phyloP scores from a whole-genome alignment of 1,140 invertebrate species.

The Pseudomyrmex sp. region DNA sequence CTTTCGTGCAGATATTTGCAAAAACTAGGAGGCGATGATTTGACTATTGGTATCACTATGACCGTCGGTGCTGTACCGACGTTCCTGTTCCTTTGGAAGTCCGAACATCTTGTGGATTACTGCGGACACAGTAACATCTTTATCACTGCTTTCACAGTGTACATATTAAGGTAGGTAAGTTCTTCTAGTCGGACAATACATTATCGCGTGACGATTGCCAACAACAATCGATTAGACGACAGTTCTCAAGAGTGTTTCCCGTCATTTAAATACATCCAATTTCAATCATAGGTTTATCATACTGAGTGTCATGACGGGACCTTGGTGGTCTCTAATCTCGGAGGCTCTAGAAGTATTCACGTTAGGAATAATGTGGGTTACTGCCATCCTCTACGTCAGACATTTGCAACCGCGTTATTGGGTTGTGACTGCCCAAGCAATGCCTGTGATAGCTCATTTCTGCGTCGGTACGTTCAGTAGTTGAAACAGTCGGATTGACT shows the following conservation, averaged over 20 bases:
- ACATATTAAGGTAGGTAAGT: constrained; percentile 89
- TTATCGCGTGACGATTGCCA: not conserved
- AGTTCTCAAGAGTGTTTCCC: too few species aligned
- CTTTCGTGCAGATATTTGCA: constrained; percentile 86
- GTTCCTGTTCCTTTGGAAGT: constrained; percentile 90
- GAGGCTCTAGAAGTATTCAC: constrained; percentile 93
- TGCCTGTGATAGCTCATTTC: constrained; percentile 93
- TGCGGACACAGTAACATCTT: constrained; percentile 94
- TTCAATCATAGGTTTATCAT: constrained; percentile 82
- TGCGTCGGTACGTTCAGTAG: constrained; percentile 88
- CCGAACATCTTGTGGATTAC: constrained; percentile 93
- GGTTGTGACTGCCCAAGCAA: constrained; percentile 92
- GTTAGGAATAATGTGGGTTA: constrained; percentile 93
- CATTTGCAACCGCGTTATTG: constrained; percentile 92
- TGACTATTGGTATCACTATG: constrained; percentile 89
- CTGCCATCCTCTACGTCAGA: constrained; percentile 92
- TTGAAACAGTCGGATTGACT: not conserved
- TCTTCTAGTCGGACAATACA: not conserved
- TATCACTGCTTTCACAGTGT: constrained; percentile 92
- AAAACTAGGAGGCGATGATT: constrained; percentile 86
- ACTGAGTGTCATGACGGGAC: constrained; percentile 87
- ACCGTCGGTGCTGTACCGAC: constrained; percentile 89
- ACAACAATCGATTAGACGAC: not conserved
- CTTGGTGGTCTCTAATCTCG: constrained; percentile 89
- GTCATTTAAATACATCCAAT: too few species aligned